Percentiles rank a stretch among this genome's conserved stretches.
These are phyloP conservation scores for Heliothis subflexa DNA, from an alignment of 1,140 invertebrate species.

Conservation along the genomic window DNA sequence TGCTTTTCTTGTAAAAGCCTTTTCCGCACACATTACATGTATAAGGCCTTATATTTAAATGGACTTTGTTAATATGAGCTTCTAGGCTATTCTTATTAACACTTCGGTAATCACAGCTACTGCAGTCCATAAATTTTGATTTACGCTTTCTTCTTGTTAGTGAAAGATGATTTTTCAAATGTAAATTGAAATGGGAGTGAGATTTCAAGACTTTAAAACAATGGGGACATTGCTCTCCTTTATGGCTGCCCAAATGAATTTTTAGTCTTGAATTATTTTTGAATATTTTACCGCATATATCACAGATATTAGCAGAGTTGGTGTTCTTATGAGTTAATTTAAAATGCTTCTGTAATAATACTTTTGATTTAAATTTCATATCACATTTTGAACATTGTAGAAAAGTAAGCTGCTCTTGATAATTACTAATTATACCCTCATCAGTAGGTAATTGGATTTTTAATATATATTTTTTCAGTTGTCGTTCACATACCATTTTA, in stretches of 20 bases:
- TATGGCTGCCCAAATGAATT: slow-evolving; percentile 53
- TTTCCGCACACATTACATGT: slow-evolving; percentile 66
- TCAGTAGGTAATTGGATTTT: slow-evolving; percentile 6
- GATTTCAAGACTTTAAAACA: slow-evolving; percentile 64
- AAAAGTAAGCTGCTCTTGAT: not conserved
- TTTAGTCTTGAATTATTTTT: slow-evolving; percentile 51
- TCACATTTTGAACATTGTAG: slow-evolving; percentile 49
- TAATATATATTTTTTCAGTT: slow-evolving; percentile 30
- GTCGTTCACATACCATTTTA: slow-evolving; percentile 31
- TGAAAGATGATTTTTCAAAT: slow-evolving; percentile 55
- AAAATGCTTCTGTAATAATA: slow-evolving; percentile 46
- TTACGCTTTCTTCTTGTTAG: slow-evolving; percentile 45
- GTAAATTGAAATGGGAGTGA: slow-evolving; percentile 55
- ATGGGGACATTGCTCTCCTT: slow-evolving; percentile 58
- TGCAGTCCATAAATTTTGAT: slow-evolving; percentile 57
- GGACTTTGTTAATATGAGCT: slow-evolving; percentile 70
- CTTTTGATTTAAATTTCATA: slow-evolving; percentile 50
- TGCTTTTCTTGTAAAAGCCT: slow-evolving; percentile 73
- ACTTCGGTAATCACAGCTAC: slow-evolving; percentile 64
- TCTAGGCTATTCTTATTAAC: slow-evolving; percentile 65
- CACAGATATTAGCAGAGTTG: slow-evolving; percentile 54
- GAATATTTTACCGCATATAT: slow-evolving; percentile 59
- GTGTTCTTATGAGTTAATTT: slow-evolving; percentile 47
- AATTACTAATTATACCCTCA: slow-evolving; percentile 9
- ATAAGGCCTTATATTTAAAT: slow-evolving; percentile 65